Conservation (phyloP, 30 jellyfish, hydroid and myxozoan genomes). For the Chrysaora quinquecirrha region DNA sequence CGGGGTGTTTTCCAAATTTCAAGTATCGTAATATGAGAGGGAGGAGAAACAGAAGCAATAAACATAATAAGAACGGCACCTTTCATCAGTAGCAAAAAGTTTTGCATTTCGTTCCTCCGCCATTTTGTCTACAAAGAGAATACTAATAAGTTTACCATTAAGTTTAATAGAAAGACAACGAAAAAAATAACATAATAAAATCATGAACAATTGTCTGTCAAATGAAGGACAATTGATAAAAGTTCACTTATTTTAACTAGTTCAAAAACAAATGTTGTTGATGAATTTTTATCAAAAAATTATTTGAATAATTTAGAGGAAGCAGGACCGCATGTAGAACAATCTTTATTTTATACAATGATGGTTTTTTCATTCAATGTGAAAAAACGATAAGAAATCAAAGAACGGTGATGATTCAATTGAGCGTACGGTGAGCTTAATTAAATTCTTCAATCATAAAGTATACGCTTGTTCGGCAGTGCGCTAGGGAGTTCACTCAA, state of each 20-base stretch:
- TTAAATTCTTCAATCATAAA: too few species aligned
- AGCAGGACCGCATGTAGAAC: too few species aligned
- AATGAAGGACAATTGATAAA: neutral
- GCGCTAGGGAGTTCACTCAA: too few species aligned
- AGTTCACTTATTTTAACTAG: neutral
- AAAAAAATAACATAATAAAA: neutral
- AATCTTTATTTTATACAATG: too few species aligned
- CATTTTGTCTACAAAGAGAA: slow-evolving; percentile 64
- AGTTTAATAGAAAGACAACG: neutral
- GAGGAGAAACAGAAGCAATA: neutral
- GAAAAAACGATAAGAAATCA: too few species aligned
- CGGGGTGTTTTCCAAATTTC: too few species aligned
- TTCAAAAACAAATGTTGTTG: neutral
- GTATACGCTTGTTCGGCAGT: too few species aligned
- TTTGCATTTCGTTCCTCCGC: slow-evolving; percentile 94
- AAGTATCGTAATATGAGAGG: too few species aligned
- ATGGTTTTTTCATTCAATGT: too few species aligned
- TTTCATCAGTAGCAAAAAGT: slow-evolving; percentile 96
- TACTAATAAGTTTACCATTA: too few species aligned
- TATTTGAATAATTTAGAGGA: neutral
- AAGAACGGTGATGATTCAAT: too few species aligned
- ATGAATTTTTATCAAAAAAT: neutral
- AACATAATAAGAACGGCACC: slow-evolving; percentile 31
- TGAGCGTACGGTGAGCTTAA: too few species aligned
- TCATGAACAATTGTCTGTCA: neutral